Percentiles rank a stretch among this genome's conserved stretches.
Conservation (phyloP, 1,140 invertebrate species). For the Pteromalus puparum region DNA sequence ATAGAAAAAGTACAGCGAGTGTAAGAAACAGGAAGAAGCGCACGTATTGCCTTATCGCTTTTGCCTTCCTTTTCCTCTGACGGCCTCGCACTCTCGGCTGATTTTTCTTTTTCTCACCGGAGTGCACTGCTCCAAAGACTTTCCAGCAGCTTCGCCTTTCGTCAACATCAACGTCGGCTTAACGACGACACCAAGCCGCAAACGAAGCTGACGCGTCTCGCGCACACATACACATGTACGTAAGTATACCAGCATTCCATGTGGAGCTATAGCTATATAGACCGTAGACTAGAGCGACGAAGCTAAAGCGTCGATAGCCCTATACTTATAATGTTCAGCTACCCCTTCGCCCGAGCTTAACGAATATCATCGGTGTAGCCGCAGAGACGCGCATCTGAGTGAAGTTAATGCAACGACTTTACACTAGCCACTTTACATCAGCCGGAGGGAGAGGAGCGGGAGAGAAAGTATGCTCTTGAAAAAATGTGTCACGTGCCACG, state of each 20-base stretch:
- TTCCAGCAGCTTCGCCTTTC: neutral
- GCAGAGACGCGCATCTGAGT: neutral
- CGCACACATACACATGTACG: neutral
- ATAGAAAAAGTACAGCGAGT: neutral
- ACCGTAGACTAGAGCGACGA: no score
- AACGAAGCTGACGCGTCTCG: neutral
- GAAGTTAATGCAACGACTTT: constrained; percentile 34
- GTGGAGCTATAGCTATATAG: neutral
- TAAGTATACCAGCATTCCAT: neutral
- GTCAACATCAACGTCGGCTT: constrained; percentile 27
- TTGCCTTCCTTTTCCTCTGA: neutral
- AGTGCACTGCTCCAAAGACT: neutral
- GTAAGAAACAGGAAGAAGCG: neutral
- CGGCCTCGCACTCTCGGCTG: neutral
- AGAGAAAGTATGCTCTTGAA: neutral
- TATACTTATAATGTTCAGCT: neutral
- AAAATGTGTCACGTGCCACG: constrained; percentile 25
- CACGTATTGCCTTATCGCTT: neutral
- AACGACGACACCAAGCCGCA: constrained; percentile 20
- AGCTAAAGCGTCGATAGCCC: no score
- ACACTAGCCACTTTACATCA: constrained; percentile 27
- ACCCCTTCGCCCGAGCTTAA: neutral
- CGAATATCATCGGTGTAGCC: neutral
- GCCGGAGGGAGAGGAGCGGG: no score
- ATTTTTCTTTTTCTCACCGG: constrained; percentile 8